These are phyloP conservation scores for Hirudinaria manillensis DNA, from an alignment of 2,888 invertebrate genomes.

Conservation along the genomic window DNA sequence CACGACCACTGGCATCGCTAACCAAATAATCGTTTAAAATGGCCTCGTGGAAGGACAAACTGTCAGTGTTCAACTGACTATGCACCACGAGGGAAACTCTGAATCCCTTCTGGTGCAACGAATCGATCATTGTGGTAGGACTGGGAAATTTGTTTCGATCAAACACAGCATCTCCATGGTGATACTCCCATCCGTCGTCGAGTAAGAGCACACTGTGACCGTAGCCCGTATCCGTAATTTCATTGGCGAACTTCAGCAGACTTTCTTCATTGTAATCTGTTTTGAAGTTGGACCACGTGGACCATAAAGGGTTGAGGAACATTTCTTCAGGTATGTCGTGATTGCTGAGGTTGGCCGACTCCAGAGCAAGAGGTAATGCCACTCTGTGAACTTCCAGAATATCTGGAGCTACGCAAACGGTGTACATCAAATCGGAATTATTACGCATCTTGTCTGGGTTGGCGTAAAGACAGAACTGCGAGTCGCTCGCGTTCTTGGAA, in stretches of 20 bases:
- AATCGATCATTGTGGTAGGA: slow-evolving; percentile 61
- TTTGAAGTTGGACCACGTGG: slow-evolving; percentile 75
- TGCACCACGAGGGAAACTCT: slow-evolving; percentile 68
- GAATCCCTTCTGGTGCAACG: slow-evolving; percentile 61
- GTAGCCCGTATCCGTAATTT: slow-evolving; percentile 43
- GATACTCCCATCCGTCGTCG: slow-evolving; percentile 74
- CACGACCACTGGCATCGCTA: slow-evolving; percentile 14
- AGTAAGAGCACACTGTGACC: slow-evolving; percentile 61
- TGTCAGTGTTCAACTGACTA: slow-evolving; percentile 73
- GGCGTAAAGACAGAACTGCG: slow-evolving; percentile 55
- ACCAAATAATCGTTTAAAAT: slow-evolving; percentile 19
- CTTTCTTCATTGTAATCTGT: slow-evolving; percentile 62
- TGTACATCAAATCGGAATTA: slow-evolving; percentile 56
- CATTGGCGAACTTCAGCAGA: slow-evolving; percentile 33
- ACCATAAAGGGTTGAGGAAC: slow-evolving; percentile 77
- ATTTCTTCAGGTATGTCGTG: slow-evolving; percentile 54
- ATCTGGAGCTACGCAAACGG: slow-evolving; percentile 60
- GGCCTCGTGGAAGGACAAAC: slow-evolving; percentile 70
- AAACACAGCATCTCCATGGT: slow-evolving; percentile 77
- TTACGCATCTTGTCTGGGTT: not conserved
- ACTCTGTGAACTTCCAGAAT: slow-evolving; percentile 64
- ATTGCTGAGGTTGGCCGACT: slow-evolving; percentile 53
- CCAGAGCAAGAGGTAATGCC: slow-evolving; percentile 56
- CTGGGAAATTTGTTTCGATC: slow-evolving; percentile 66
- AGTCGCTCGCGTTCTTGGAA: slow-evolving; percentile 56